Conservation (phyloP, 2,113 vertebrate genomes). For the Anarrhichthys ocellatus region DNA sequence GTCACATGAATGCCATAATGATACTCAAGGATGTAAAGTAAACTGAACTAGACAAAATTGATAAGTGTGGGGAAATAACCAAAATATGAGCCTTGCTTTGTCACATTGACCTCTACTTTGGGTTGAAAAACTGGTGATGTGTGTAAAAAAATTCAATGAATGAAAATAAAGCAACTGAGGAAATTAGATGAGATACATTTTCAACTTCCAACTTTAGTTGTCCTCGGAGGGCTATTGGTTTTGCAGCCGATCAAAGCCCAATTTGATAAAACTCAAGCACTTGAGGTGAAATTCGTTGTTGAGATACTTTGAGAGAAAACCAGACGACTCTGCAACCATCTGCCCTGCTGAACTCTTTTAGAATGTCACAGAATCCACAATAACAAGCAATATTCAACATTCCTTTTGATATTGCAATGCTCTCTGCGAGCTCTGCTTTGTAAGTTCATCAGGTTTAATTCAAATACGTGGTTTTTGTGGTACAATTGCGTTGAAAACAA, state of each 20-base stretch:
- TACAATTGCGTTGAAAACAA: constrained; percentile 13
- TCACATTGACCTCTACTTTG: not conserved
- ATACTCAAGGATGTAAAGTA: too few species aligned
- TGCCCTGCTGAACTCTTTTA: not conserved
- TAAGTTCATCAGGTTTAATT: constrained; percentile 30
- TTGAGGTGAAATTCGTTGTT: not conserved
- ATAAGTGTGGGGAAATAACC: not conserved
- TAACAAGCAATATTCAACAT: not conserved
- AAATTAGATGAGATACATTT: too few species aligned
- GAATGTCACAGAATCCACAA: not conserved
- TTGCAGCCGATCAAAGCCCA: not conserved
- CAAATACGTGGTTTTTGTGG: constrained; percentile 13
- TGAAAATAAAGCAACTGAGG: too few species aligned
- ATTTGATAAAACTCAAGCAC: not conserved
- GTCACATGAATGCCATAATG: not conserved
- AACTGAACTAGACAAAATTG: not conserved
- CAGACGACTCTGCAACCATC: constrained; percentile 19
- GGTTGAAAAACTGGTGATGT: not conserved
- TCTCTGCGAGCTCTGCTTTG: not conserved
- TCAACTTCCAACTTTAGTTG: too few species aligned
- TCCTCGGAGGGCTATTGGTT: too few species aligned
- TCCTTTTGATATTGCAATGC: not conserved
- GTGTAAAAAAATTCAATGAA: not conserved
- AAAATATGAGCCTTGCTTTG: not conserved
- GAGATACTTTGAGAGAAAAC: not conserved